Evolutionary conservation across 2,797 vertebrate species (phyloP), one percentile per base, ranked within the genome.

Genomic region (Hoplostethus mediterraneus): DNA sequence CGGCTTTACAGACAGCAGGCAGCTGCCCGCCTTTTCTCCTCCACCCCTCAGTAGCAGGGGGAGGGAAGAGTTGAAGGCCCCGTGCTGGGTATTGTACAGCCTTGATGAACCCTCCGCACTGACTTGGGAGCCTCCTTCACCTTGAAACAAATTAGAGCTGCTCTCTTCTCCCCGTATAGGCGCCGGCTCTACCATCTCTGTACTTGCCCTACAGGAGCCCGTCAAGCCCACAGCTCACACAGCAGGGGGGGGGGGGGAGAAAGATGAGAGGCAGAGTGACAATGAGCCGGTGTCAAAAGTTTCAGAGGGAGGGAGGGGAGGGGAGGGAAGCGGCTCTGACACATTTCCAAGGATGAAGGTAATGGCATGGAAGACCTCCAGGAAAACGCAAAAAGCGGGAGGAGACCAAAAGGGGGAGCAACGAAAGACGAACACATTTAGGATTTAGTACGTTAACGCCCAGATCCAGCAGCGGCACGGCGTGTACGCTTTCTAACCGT

Each of bases 71-170:
- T 44, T 53, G 59, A 36, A 59, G 68, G 69, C 80, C 81, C 48
- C 74, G 76, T 71, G 56, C 82, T 58, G 84, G 36, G 83, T 65
- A 36, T 2, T 21, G 11, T 14, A 49, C 60, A 63, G 77, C 38
- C 65, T 21, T 74, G 75, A 83, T 73, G 73, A 85, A 83, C 73
- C 75, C 75, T 63, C 75, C 25, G 10, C 69, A 3, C 71, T 0
- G 30, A 38, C 79, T 74, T 21, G 21, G 28, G 82, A 85, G 84
- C 83, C 85, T 6, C 74, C 83, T 88, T 92, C 90, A 93, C 91
- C 90, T 94, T 91, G 81, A 90, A 85, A 85, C 82, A 90, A 90
- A 91, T 90, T 84, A 89, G 81, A 82, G 79, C 60, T 16, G 80
- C 79, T 87, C 74, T 74, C 83, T 70, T 79, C 71, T 62, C 21